Evolutionary conservation across 2,888 invertebrate genomes (phyloP), one percentile per base, ranked within the genome.

Genomic region (Cylloceria caligata): DNA sequence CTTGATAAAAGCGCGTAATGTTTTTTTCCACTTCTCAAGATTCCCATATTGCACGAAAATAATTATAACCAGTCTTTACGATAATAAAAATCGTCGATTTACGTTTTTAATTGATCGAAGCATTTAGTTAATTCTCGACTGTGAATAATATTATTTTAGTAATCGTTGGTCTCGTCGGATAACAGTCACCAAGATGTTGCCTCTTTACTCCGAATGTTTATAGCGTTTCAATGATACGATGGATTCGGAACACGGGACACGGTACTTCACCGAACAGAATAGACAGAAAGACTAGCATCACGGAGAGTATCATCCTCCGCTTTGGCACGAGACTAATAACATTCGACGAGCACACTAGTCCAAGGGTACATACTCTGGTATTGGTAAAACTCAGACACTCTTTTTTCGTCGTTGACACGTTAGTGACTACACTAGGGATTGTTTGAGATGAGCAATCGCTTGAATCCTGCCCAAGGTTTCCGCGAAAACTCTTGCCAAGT

Each of bases 1-100:
- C 84, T 84, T 80, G 83, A 75, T 71, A 83, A 80, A 60, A 71
- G 81, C 57, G 80, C 42, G 62, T 72, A 77, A 77, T 80, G 83
- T 83, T 84, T 84, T 67, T 83, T 85, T 30, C 74, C 83, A 71
- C 80, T 77, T 52, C 84, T 82, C 24, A 85, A 77, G 49, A 85
- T 84, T 73, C 85, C 83, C 85, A 85, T 85, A 34, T 60, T 49
- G 21, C 42, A 19, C 16, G 16, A 62, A 71, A 19, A 30, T 52
- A 45, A 68, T 1, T 34, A n/a, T 3, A 52, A 16, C 9, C 6
- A 11, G 24, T n/a, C 19, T 64, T 16, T 24, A 7, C 3, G 34
- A 67, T 9, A 6, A 13, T 64, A 19, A 24, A 64, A 24, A 64
- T 21, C 24, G 19, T 24, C 19, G 13, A 6, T 39, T 64, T 34